Conservation (phyloP, 2,888 invertebrate genomes). For the Alitta virens region DNA sequence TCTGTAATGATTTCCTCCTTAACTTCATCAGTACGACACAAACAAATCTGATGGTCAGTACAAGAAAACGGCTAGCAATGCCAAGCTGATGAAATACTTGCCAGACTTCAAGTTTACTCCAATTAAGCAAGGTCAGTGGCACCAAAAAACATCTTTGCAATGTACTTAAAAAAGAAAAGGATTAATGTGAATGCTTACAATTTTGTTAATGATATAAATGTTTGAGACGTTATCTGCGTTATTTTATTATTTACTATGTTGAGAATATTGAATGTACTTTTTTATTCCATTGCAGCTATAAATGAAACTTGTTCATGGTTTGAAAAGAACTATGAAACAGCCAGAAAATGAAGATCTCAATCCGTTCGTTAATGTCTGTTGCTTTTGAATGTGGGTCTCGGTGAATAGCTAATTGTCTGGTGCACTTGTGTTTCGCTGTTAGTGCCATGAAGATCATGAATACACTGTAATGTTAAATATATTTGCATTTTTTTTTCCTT, state of each 20-base stretch:
- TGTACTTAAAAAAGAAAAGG: neutral
- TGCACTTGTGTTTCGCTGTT: no score
- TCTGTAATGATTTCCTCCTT: no score
- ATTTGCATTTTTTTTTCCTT: no score
- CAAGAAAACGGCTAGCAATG: constrained; percentile 97
- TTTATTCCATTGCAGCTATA: constrained; percentile 65
- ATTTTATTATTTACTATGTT: neutral
- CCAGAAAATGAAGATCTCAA: constrained; percentile 64
- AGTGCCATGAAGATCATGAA: no score
- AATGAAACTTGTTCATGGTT: constrained; percentile 88
- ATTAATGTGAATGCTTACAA: no score
- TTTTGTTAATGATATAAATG: no score
- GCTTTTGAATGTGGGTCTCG: no score
- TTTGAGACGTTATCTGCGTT: no score
- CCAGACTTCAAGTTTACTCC: constrained; percentile 89
- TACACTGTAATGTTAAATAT: no score
- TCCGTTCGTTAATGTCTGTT: no score
- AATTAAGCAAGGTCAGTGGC: constrained; percentile 64
- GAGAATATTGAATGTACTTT: neutral
- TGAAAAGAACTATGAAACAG: constrained; percentile 71
- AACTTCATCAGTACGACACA: constrained; percentile 64
- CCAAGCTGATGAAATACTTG: constrained; percentile 74
- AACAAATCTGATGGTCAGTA: constrained; percentile 91
- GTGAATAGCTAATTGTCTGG: no score
- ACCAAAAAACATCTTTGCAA: no score